Percentiles rank a stretch among this genome's conserved stretches.
Conservation (phyloP, 2,113 vertebrate genomes). For the Rhinichthys klamathensis region DNA sequence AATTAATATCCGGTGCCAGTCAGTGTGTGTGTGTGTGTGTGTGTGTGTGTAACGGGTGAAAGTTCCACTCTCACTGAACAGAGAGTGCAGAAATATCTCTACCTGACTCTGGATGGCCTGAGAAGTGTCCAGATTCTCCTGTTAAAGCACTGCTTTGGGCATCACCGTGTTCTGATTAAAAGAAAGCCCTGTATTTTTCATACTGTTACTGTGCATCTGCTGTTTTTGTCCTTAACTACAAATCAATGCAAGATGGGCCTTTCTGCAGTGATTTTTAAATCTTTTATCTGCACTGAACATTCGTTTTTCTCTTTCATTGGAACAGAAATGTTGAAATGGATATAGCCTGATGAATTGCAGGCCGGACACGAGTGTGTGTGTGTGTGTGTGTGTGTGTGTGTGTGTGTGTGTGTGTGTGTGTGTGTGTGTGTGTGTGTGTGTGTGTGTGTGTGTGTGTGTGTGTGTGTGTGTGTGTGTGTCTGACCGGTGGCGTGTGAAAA, state of each 20-base stretch:
- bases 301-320: neutral
- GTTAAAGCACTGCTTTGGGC: neutral
- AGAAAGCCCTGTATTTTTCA: neutral
- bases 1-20: constrained; percentile 12
- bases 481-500: constrained; percentile 24
- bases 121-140: neutral
- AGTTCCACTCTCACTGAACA: neutral
- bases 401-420: neutral
- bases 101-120: neutral
- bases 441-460: neutral
- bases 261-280: neutral
- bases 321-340: neutral
- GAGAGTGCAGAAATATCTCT: constrained; percentile 1
- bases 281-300: constrained; percentile 1
- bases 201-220: neutral
- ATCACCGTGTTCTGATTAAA: neutral
- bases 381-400: no score
- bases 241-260: neutral
- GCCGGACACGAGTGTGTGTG: neutral
- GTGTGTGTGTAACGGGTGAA: neutral
- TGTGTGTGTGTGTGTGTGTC: constrained; percentile 9
- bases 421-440: neutral
- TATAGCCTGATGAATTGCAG: neutral
- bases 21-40: neutral
- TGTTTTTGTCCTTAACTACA: constrained; percentile 1